These are phyloP conservation scores for Trachymyrmex cornetzi DNA, from an alignment of 1,140 invertebrate species.

Conservation along the genomic window DNA sequence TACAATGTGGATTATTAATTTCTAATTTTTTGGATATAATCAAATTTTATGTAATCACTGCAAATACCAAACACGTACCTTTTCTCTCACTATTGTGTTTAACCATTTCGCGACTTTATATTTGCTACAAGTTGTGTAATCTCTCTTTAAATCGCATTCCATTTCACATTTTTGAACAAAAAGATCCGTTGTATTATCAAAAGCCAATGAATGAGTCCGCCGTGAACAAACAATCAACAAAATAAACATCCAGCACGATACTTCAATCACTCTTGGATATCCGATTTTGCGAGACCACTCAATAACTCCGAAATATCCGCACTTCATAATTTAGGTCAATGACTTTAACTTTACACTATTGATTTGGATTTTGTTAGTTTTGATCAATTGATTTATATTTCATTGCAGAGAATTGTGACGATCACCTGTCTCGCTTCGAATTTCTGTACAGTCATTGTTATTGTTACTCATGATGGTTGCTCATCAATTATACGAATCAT, in stretches of 20 bases:
- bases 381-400: background rate
- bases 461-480: background rate
- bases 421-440: background rate
- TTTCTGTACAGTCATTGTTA: slow-evolving; percentile 12
- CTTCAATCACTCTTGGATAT: background rate
- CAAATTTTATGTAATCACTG: too few species aligned
- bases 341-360: slow-evolving; percentile 25
- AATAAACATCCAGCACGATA: slow-evolving; percentile 37
- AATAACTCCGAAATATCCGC: background rate
- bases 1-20: background rate
- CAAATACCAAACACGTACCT: slow-evolving; percentile 73
- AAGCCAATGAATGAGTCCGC: background rate
- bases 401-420: background rate
- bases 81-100: slow-evolving; percentile 76
- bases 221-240: slow-evolving; percentile 24
- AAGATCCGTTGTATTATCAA: slow-evolving; percentile 72
- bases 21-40: background rate
- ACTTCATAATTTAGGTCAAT: slow-evolving; percentile 42
- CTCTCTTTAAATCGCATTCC: slow-evolving; percentile 79
- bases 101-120: slow-evolving; percentile 79
- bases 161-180: slow-evolving; percentile 82
- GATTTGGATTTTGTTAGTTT: background rate
- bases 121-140: slow-evolving; percentile 77
- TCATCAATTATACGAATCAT: background rate
- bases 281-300: background rate